Evolutionary conservation across 2,888 invertebrate genomes (phyloP).

Genomic region (Seladonia tumulorum): DNA sequence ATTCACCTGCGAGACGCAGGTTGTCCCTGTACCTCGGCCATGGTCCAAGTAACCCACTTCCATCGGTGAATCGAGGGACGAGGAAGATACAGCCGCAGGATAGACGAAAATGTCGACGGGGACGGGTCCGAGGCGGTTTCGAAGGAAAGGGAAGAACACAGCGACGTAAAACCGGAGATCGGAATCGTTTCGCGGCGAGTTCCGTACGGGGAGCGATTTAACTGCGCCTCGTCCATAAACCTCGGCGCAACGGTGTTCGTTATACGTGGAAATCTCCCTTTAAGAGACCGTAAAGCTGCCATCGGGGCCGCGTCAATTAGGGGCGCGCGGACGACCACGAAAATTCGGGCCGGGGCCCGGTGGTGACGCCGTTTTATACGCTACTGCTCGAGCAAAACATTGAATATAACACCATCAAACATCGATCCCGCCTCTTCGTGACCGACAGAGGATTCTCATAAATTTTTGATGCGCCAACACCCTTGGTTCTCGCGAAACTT

Average conservation of each 20-base stretch:
- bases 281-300: slow-evolving; percentile 62
- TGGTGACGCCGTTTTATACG: background rate
- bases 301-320: slow-evolving; percentile 57
- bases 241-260: slow-evolving; percentile 23
- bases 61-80: slow-evolving; percentile 16
- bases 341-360: slow-evolving; percentile 32
- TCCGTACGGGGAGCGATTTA: slow-evolving; percentile 47
- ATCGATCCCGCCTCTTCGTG: background rate
- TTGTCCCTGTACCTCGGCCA: slow-evolving; percentile 60
- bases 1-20: slow-evolving; percentile 59
- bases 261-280: slow-evolving; percentile 49
- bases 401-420: background rate
- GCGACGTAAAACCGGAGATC: slow-evolving; percentile 11
- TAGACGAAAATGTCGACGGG: slow-evolving; percentile 28
- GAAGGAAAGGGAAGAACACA: slow-evolving; percentile 28
- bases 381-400: background rate
- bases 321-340: slow-evolving; percentile 46
- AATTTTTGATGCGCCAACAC: background rate
- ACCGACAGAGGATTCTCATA: background rate
- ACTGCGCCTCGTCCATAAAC: slow-evolving; percentile 59
- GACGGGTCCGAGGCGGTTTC: background rate
- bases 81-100: background rate
- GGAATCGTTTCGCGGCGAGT: slow-evolving; percentile 36
- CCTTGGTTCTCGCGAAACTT: background rate
- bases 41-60: slow-evolving; percentile 73